A percentile compares a stretch with the other conserved stretches of the same genome.
Conservation (phyloP, 2,797 vertebrate species). For the Callimico goeldii region DNA sequence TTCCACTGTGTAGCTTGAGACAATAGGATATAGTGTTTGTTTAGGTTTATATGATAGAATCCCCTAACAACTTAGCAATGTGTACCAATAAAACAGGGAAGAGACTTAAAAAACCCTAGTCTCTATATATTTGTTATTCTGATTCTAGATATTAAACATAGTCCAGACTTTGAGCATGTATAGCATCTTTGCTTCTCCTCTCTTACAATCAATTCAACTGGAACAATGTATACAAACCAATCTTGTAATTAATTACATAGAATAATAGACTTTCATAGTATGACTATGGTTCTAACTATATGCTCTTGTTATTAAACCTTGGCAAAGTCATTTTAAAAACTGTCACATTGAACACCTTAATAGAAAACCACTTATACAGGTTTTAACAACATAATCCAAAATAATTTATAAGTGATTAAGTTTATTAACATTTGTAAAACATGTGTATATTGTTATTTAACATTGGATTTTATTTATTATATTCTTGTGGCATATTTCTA, state of each 20-base stretch:
- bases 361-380: neutral
- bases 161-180: neutral
- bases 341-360: neutral
- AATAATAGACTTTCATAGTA: neutral
- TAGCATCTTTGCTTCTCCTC: neutral
- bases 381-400: neutral
- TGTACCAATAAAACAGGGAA: neutral
- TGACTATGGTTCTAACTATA: neutral
- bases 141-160: neutral
- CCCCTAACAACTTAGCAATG: neutral
- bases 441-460: neutral
- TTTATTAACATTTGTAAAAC: neutral
- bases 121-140: neutral
- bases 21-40: neutral
- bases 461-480: neutral
- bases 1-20: neutral
- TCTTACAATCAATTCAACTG: neutral
- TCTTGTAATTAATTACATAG: neutral
- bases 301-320: neutral
- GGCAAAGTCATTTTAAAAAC: neutral
- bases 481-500: neutral
- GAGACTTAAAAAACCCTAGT: neutral
- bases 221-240: neutral
- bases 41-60: neutral
- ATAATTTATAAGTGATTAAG: neutral